These are phyloP conservation scores for Halcyon malimbica DNA, from an alignment of 2,113 vertebrate genomes.

Conservation along the genomic window DNA sequence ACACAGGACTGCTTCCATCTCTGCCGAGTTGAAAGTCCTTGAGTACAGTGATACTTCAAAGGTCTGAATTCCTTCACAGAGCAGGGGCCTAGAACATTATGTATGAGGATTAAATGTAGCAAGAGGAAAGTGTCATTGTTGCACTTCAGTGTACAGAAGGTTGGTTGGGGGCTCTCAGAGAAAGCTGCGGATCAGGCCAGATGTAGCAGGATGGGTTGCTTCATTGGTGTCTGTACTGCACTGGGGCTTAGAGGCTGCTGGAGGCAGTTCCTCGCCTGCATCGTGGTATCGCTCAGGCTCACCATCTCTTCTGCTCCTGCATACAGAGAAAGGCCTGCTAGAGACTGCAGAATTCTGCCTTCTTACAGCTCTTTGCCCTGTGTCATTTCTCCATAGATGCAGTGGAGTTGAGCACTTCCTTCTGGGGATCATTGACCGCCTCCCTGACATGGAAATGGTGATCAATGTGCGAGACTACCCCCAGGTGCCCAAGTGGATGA, in stretches of 20 bases:
- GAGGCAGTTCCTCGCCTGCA: background rate
- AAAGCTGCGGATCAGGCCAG: background rate
- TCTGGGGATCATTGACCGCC: slow-evolving; percentile 81
- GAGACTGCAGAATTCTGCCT: background rate
- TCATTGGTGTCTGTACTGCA: background rate
- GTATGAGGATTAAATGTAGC: background rate
- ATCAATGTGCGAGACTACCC: slow-evolving; percentile 97
- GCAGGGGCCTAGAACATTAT: background rate
- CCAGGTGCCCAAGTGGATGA: slow-evolving; percentile 90
- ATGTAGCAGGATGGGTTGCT: background rate
- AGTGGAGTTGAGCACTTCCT: slow-evolving; percentile 96
- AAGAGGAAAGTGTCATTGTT: background rate
- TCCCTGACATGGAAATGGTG: slow-evolving; percentile 95
- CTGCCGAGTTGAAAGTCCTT: background rate
- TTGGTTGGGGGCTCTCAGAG: background rate
- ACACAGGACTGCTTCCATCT: background rate
- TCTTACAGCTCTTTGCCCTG: background rate
- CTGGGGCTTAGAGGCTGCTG: background rate
- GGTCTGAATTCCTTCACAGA: background rate
- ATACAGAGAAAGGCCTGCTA: background rate
- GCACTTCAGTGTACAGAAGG: background rate
- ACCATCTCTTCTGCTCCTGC: background rate
- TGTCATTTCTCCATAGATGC: slow-evolving; percentile 77
- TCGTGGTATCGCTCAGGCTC: background rate
- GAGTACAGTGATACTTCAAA: background rate